Evolutionary conservation across 2,797 vertebrate species (phyloP), one percentile per base, ranked within the genome.

Genomic region (Alosa sapidissima): DNA sequence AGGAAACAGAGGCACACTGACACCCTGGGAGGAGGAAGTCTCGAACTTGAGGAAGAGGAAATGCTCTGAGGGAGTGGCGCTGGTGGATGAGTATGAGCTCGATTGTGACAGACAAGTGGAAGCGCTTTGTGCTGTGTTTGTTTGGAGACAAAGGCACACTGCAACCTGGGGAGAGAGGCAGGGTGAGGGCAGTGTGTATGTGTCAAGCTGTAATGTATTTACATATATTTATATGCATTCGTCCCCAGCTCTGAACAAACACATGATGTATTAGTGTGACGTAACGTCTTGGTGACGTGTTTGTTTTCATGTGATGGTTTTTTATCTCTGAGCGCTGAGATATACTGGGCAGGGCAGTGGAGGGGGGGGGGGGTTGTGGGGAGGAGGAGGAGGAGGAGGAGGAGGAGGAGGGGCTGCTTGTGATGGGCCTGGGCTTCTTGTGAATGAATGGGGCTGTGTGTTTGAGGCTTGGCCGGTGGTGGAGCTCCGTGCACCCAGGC

Each of bases 221-320:
- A 41, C n/a, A n/a, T 41, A 41, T 55, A 55, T 28, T 28, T 21
- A 45, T 1, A 78, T 21, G 72, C 72, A 7, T 78, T 36, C 47
- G 72, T 78, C 72, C 72, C 41, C 65, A 72, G 28, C 65, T 13
- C 72, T 45, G 36, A 36, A 19, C 72, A 78, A 78, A 78, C 72
- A 7, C 72, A 47, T 78, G 72, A 47, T 78, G 72, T 45, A 47
- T 78, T 47, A 16, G 16, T 21, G 72, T 78, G 72, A 78, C 41
- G 72, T 78, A 78, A 78, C 41, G 72, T 78, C 41, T 78, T 45
- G 72, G 72, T 78, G 72, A 78, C 72, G 72, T 47, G 60, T n/a
- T 54, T 78, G 72, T 47, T 78, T 78, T 78, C 72, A 78, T 78
- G 72, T 78, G 72, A 78, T 36, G 7, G 36, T 36, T 78, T 36